Percentiles rank a stretch among this genome's conserved stretches.
Conservation (phyloP, 2,888 invertebrate genomes). For the Coremacera marginata region DNA sequence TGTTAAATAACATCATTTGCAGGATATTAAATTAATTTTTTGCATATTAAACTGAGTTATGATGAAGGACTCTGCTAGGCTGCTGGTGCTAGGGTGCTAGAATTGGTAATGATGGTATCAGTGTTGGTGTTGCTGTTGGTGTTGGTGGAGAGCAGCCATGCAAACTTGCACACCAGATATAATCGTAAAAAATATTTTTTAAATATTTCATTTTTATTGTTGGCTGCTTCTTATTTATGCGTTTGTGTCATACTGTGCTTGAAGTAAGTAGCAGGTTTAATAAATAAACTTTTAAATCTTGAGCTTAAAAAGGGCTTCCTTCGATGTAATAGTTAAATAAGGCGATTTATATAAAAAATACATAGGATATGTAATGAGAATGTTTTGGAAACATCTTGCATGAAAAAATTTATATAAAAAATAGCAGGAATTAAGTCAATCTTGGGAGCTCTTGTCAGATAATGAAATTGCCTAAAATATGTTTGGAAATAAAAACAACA, state of each 20-base stretch:
- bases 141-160: neutral
- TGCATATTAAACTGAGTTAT: conserved; percentile 53
- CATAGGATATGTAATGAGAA: neutral
- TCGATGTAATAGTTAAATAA: neutral
- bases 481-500: too few relatives aligned
- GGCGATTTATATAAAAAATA: neutral
- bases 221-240: neutral
- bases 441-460: too few relatives aligned
- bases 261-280: neutral
- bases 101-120: neutral
- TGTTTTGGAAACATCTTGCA: too few relatives aligned
- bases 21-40: conserved; percentile 48
- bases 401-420: too few relatives aligned
- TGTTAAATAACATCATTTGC: conserved; percentile 42
- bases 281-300: neutral
- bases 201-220: neutral
- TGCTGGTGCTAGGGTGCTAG: neutral
- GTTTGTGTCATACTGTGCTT: neutral
- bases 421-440: too few relatives aligned
- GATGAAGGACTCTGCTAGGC: conserved; percentile 38
- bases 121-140: neutral
- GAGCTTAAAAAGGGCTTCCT: neutral
- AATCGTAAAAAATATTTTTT: neutral
- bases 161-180: too few relatives aligned
- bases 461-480: too few relatives aligned